Evolutionary conservation across 2,888 invertebrate genomes (phyloP).

Genomic region (Orthonychiurus folsomi): DNA sequence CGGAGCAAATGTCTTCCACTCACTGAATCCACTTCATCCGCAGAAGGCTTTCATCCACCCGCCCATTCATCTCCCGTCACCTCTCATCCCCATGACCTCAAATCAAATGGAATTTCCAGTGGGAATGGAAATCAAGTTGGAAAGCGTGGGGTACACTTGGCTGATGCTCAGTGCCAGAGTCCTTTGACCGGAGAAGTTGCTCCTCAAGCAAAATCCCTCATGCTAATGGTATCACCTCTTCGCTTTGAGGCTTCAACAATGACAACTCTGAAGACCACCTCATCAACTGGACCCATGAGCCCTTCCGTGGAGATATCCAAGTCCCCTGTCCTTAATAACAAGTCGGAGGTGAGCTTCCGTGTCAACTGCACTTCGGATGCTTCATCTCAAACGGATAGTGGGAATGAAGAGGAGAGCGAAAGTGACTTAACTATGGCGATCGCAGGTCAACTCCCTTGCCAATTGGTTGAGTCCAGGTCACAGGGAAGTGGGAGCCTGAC

Average conservation of each 20-base stretch:
- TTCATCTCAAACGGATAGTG: constrained; percentile 31
- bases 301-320: constrained; percentile 18
- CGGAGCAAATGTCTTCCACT: background rate
- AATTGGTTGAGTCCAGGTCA: constrained; percentile 4
- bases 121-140: constrained; percentile 1
- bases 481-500: constrained; percentile 10
- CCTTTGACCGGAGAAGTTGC: background rate
- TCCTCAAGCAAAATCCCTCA: constrained; percentile 18
- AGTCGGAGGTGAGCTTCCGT: constrained; percentile 23
- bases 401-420: constrained; percentile 20
- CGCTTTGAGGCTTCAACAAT: constrained; percentile 21
- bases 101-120: constrained; percentile 9
- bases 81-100: constrained; percentile 8
- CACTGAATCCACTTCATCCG: background rate
- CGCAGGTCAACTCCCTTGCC: constrained; percentile 1
- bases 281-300: background rate
- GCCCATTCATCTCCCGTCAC: background rate
- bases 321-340: constrained; percentile 12
- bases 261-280: background rate
- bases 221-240: constrained; percentile 32
- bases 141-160: background rate
- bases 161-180: background rate
- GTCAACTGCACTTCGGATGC: constrained; percentile 37
- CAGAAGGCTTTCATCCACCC: background rate
- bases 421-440: constrained; percentile 6